Evolutionary conservation across 2,888 invertebrate genomes (phyloP), one percentile per base, ranked within the genome.

Genomic region (Geophilus truncorum): DNA sequence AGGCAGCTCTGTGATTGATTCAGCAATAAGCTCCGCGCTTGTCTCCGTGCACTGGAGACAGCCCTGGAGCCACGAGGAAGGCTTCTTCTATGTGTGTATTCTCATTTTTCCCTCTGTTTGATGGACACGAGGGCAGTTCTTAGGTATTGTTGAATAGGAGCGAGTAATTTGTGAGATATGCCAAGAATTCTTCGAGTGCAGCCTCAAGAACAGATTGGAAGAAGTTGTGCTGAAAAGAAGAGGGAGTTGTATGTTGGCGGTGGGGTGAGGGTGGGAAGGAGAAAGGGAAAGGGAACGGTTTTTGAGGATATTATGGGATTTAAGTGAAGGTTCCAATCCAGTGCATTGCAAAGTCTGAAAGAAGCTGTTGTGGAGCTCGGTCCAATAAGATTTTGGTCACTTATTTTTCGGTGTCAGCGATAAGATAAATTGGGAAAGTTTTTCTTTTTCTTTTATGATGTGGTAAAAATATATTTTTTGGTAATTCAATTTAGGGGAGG

Each of bases 121-220:
- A 62, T 62, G 62, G 62, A 62, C 62, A 62, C 15, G 28, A 9
- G 62, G 28, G 25, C 62, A 62, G 62, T 62, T 62, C 62, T 62
- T 62, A 62, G 62, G 62, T 62, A 62, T 62, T 62, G 62, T 23
- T 62, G 62, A 62, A 62, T 62, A 15, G 62, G 9, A 62, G 62
- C 62, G 9, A 62, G 62, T 62, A 62, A 62, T 62, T 62, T 62
- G 62, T 62, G 62, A 28, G 62, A 62, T 62, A 62, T 62, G 62
- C 62, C 62, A 62, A 62, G 62, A 62, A 62, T 62, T 62, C 28
- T 62, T 62, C 25, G 25, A 62, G 62, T 62, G 28, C 62, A 25
- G 62, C 62, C 23, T 23, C 28, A 5, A 62, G 62, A 62, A 62
- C 62, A 62, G 62, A 62, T 62, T 62, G 62, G 62, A 25, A 62